These are phyloP conservation scores for Antennarius striatus DNA, from an alignment of 2,113 vertebrate genomes.

Conservation along the genomic window DNA sequence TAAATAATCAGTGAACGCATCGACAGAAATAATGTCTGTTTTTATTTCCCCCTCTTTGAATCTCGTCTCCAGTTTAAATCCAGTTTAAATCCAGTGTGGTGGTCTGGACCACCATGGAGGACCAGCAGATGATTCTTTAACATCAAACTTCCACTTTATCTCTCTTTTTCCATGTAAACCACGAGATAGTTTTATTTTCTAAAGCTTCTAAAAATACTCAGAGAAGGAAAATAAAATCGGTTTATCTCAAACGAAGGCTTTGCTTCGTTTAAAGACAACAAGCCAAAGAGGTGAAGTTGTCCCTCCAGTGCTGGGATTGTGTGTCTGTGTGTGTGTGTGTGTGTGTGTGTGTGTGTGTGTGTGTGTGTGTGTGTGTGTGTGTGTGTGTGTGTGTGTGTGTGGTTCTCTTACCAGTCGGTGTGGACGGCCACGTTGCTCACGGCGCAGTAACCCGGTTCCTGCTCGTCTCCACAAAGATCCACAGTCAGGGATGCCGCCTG, in stretches of 20 bases:
- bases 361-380: not conserved
- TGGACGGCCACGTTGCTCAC: conserved; percentile 93
- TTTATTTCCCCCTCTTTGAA: too few relatives aligned
- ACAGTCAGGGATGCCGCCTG: conserved; percentile 95
- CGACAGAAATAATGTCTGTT: too few relatives aligned
- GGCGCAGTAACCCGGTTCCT: conserved; percentile 92
- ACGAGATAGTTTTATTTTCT: not conserved
- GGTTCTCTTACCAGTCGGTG: conserved; percentile 87
- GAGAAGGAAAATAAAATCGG: not conserved
- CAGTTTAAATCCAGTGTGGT: too few relatives aligned
- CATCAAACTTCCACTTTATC: too few relatives aligned
- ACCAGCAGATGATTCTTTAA: too few relatives aligned
- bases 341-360: conserved; percentile 4
- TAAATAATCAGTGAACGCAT: too few relatives aligned
- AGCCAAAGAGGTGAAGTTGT: too few relatives aligned
- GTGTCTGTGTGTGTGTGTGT: not conserved
- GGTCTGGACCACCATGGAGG: too few relatives aligned
- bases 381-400: conserved; percentile 1
- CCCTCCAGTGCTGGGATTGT: conserved; percentile 8
- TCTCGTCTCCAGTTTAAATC: too few relatives aligned
- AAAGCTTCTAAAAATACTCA: not conserved
- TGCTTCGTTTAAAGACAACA: not conserved
- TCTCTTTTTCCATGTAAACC: not conserved
- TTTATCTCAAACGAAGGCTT: too few relatives aligned
- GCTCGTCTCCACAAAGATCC: conserved; percentile 92